Evolutionary conservation across 2,113 vertebrate genomes (phyloP), one percentile per base, ranked within the genome.

Genomic region (Forbesichthys agassizii): DNA sequence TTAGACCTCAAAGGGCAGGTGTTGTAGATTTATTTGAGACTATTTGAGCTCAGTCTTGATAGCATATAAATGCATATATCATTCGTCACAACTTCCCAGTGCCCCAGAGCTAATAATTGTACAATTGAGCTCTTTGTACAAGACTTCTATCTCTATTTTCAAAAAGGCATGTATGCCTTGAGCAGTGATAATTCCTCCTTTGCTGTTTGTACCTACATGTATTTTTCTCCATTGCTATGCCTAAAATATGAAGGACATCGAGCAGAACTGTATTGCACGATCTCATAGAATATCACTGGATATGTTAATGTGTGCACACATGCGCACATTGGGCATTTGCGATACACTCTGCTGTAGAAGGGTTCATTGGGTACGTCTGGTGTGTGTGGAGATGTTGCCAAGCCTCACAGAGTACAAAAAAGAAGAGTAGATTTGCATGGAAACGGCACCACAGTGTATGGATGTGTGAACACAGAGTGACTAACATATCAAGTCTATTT

Each of bases 311-410:
- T 11, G 13, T 36, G 14, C 47, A 46, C 64, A 46, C 27, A 76
- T 9, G 46, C 64, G 60, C 75, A 74, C 78, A 74, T 68, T 52
- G 71, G 67, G 70, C 42, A 0, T 18, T 61, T 51, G 74, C 33
- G 70, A 78, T 73, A 74, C 74, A 11, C 53, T 66, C 63, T 66
- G 76, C 79, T 53, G 73, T 61, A 65, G 69, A 74, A 66, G 80
- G 78, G 85, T 88, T 90, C 86, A 87, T 5, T 0, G 77, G 78
- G 86, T 89, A 79, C 58, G 74, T 87, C 78, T 84, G 60, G 9
- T 51, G 72, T 63, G 68, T 72, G 70, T 68, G 64, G 13, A 58
- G 74, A 66, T 18, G 76, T 71, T 85, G 83, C 78, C 77, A 85
- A 74, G 36, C 61, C 7, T 49, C 13, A 48, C 27, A 56, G 84